Percentiles rank a stretch among this genome's conserved stretches.
These are phyloP conservation scores for Eristalis intricaria DNA, from an alignment of 2,888 invertebrate genomes.

Conservation along the genomic window DNA sequence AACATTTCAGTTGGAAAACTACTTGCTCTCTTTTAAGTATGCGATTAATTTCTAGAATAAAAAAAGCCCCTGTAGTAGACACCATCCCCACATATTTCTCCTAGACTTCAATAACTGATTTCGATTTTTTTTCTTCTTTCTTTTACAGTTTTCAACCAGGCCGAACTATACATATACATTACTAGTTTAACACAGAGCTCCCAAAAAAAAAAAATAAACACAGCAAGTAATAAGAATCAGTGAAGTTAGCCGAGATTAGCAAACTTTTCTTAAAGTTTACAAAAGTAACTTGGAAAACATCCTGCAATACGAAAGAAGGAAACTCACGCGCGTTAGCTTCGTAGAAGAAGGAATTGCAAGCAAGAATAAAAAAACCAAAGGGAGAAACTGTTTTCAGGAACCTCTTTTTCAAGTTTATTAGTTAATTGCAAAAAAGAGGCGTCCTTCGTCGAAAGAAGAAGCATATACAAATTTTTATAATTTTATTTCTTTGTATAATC, in stretches of 20 bases:
- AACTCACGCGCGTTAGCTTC: conserved; percentile 7
- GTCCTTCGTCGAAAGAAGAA: conserved; percentile 30
- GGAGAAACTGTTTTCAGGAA: conserved; percentile 49
- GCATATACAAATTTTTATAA: conserved; percentile 27
- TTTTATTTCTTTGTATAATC: conserved; percentile 53
- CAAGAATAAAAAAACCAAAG: conserved; percentile 12
- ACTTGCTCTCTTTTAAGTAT: conserved; percentile 12
- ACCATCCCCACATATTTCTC: no score
- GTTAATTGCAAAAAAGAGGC: conserved; percentile 68
- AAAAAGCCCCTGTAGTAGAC: no score
- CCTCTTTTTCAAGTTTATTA: conserved; percentile 71
- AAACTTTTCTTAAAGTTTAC: conserved; percentile 20
- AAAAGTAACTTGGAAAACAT: conserved; percentile 32
- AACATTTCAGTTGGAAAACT: conserved; percentile 25
- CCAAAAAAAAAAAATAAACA: conserved; percentile 30
- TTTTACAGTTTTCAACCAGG: conserved; percentile 67
- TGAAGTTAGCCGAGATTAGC: conserved; percentile 40
- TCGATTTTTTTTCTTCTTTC: neutral
- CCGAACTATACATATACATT: conserved; percentile 70
- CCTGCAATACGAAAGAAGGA: conserved; percentile 5
- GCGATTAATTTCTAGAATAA: neutral
- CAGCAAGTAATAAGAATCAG: conserved; percentile 43
- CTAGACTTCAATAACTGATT: neutral
- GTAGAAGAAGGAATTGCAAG: conserved; percentile 21
- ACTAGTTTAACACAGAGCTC: conserved; percentile 57